These are phyloP conservation scores for Numenius phaeopus DNA, from an alignment of 2,797 vertebrate species.

Conservation along the genomic window DNA sequence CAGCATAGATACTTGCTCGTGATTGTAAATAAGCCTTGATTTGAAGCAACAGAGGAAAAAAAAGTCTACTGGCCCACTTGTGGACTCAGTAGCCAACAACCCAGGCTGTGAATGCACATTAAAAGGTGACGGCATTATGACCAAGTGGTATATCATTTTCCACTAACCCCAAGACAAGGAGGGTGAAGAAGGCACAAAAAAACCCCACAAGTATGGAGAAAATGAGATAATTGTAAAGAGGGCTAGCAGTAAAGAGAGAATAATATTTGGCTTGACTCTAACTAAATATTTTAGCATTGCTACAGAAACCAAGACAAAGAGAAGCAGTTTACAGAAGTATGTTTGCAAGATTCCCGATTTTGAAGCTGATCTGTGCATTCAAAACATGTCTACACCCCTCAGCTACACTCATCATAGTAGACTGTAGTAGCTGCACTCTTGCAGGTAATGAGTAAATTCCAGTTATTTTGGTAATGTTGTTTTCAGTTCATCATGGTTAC, in stretches of 20 bases:
- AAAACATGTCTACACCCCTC: not conserved
- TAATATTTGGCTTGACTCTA: not conserved
- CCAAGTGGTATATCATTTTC: not conserved
- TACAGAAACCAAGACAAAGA: not conserved
- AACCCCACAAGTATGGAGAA: not conserved
- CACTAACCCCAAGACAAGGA: not conserved
- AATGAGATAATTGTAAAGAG: not conserved
- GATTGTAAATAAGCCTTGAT: not conserved
- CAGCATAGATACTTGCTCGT: not conserved
- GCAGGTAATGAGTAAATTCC: constrained; percentile 25
- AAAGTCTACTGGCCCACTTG: not conserved
- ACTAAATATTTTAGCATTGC: not conserved
- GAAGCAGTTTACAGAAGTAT: not conserved
- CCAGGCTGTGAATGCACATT: not conserved
- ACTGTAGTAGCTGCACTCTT: not conserved
- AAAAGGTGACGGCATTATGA: not conserved
- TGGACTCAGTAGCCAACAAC: not conserved
- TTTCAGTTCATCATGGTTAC: constrained; percentile 27
- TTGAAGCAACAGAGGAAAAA: not conserved
- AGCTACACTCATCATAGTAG: not conserved
- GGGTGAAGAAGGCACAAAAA: not conserved
- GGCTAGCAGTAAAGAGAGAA: not conserved
- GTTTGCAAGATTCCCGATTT: not conserved
- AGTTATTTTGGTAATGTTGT: constrained; percentile 40
- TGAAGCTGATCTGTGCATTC: not conserved